Conservation (phyloP, 2,113 vertebrate genomes). For the Prinia subflava region DNA sequence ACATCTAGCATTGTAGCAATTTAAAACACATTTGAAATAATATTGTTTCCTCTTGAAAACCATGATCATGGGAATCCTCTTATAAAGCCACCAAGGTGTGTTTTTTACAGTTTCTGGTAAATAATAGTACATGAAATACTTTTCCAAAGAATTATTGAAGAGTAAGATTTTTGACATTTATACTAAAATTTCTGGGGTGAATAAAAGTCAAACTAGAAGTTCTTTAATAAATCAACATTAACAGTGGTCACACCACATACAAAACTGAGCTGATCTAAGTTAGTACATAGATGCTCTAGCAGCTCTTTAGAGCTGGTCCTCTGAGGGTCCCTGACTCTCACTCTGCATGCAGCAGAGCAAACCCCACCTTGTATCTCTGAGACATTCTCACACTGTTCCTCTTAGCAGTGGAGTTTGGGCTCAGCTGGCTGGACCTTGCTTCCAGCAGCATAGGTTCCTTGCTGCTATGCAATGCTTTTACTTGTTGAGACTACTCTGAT, state of each 20-base stretch:
- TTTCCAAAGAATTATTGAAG: neutral
- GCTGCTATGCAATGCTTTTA: neutral
- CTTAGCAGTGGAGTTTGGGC: neutral
- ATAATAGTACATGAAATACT: neutral
- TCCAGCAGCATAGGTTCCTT: neutral
- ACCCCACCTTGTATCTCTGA: neutral
- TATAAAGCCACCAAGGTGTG: neutral
- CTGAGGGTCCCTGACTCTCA: neutral
- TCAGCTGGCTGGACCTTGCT: neutral
- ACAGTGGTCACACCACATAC: neutral
- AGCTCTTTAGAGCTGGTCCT: neutral
- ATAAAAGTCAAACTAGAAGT: neutral
- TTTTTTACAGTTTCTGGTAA: neutral
- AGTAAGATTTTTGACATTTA: neutral
- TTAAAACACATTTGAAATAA: neutral
- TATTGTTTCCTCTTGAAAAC: neutral
- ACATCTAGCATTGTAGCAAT: neutral
- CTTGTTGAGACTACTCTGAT: neutral
- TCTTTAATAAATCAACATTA: neutral
- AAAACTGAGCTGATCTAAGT: neutral
- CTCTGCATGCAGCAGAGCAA: neutral
- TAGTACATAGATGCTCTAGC: neutral
- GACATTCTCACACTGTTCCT: fast-evolving
- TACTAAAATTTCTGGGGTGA: neutral
- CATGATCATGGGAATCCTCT: neutral